Conservation (phyloP, 2,888 invertebrate species). For the Diadromus collaris region DNA sequence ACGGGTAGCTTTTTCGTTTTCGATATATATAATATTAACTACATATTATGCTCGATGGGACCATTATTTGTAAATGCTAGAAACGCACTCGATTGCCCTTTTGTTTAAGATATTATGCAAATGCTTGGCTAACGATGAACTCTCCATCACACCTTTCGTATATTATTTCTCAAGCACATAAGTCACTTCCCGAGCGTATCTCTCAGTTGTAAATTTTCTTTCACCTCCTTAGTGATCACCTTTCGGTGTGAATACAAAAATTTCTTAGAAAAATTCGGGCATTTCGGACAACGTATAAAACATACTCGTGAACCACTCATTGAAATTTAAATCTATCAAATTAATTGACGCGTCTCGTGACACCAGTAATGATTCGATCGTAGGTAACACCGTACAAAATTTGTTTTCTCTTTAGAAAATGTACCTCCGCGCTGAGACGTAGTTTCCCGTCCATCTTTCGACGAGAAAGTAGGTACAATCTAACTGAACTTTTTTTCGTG, state of each 20-base stretch:
- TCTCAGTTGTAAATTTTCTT: conserved; percentile 38
- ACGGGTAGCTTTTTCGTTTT: conserved; percentile 40
- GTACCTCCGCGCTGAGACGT: not conserved
- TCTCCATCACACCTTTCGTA: not conserved
- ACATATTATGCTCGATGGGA: conserved; percentile 38
- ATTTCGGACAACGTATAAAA: conserved; percentile 42
- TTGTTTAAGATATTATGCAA: conserved; percentile 35
- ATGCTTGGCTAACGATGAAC: conserved; percentile 25
- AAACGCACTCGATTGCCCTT: conserved; percentile 36
- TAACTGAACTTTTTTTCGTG: conserved; percentile 2
- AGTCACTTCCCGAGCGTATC: conserved; percentile 17
- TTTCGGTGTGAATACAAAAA: conserved; percentile 37
- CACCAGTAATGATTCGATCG: conserved; percentile 9
- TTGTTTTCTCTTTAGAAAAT: not conserved
- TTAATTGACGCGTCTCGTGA: conserved; percentile 23
- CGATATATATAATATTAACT: conserved; percentile 20
- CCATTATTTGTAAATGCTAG: conserved; percentile 48
- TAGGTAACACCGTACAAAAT: conserved; percentile 17
- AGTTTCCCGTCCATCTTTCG: conserved; percentile 4
- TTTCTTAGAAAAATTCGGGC: conserved; percentile 44
- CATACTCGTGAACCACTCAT: conserved; percentile 26
- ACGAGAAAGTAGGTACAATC: conserved; percentile 8
- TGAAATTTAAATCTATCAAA: conserved; percentile 46
- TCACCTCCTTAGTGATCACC: conserved; percentile 16
- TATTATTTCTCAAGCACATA: conserved; percentile 7